Evolutionary conservation across 2,888 invertebrate species (phyloP).

Genomic region (Frankliniella intonsa): DNA sequence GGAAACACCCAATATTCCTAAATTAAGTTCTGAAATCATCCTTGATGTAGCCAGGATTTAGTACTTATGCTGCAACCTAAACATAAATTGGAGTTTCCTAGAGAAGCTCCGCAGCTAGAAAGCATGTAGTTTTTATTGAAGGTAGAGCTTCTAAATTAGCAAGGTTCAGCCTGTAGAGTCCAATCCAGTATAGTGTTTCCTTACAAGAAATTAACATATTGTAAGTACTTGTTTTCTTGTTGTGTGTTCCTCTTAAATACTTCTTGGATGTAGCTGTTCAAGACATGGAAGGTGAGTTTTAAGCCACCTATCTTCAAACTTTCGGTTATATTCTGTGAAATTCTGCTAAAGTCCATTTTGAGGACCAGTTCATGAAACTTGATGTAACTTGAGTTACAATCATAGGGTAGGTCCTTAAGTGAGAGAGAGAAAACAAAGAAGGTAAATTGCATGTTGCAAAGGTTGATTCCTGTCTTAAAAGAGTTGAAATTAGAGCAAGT

Average conservation of each 20-base stretch:
- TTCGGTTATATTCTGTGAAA: not conserved
- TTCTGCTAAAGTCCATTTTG: not conserved
- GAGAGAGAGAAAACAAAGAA: too few species aligned
- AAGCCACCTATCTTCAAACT: not conserved
- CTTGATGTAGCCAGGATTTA: too few species aligned
- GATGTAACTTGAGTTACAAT: not conserved
- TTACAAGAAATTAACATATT: not conserved
- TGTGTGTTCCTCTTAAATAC: not conserved
- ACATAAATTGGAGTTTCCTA: not conserved
- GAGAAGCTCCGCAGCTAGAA: not conserved
- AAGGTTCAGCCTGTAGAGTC: not conserved
- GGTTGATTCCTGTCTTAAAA: too few species aligned
- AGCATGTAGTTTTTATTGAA: not conserved
- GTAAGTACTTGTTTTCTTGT: not conserved
- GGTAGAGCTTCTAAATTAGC: constrained; percentile 5
- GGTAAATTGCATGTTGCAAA: too few species aligned
- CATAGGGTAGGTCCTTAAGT: too few species aligned
- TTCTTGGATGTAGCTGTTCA: constrained; percentile 25
- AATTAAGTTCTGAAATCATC: too few species aligned
- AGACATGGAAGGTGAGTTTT: constrained; percentile 13
- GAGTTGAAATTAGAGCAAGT: too few species aligned
- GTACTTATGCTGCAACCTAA: too few species aligned
- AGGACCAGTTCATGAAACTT: not conserved
- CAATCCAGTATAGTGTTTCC: not conserved
- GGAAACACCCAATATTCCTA: too few species aligned